These are phyloP conservation scores for Xiphorhynchus erythropygius DNA, from an alignment of 2,797 vertebrate species.

Conservation along the genomic window DNA sequence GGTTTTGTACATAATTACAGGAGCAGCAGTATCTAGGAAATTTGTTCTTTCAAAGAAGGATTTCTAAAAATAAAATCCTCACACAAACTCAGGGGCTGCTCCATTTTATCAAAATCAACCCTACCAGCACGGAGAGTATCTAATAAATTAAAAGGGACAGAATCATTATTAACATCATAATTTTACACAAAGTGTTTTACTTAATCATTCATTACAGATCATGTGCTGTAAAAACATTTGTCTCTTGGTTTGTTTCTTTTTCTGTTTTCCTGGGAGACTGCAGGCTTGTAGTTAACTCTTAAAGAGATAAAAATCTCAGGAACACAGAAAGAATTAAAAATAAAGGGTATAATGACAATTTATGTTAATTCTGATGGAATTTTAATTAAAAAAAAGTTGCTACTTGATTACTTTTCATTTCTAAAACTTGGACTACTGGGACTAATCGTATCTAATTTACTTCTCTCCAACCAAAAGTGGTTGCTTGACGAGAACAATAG, in stretches of 20 bases:
- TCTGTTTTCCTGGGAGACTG: neutral
- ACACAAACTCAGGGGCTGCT: conserved; percentile 68
- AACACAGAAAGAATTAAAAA: neutral
- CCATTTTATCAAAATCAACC: conserved; percentile 81
- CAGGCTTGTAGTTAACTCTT: conserved; percentile 18
- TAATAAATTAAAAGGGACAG: conserved; percentile 81
- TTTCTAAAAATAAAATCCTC: conserved; percentile 82
- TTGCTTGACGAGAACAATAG: conserved; percentile 39
- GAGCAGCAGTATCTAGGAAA: conserved; percentile 91
- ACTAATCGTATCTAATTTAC: conserved; percentile 51
- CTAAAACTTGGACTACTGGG: conserved; percentile 52
- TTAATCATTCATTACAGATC: conserved; percentile 85
- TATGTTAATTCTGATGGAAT: conserved; percentile 40
- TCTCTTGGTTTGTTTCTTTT: conserved; percentile 66
- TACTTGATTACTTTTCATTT: conserved; percentile 69
- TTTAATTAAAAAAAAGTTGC: conserved; percentile 61
- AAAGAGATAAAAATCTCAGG: neutral
- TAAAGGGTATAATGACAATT: neutral
- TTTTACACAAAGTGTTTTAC: conserved; percentile 84
- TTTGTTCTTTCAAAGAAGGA: conserved; percentile 80
- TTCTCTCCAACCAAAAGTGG: conserved; percentile 23
- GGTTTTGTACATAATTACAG: conserved; percentile 98
- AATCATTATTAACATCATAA: conserved; percentile 85
- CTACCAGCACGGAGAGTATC: conserved; percentile 66
- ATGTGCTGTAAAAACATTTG: conserved; percentile 72